Base-by-base conservation (phyloP, 2,797 vertebrate genomes). In the Epinephelus coioides region DNA sequence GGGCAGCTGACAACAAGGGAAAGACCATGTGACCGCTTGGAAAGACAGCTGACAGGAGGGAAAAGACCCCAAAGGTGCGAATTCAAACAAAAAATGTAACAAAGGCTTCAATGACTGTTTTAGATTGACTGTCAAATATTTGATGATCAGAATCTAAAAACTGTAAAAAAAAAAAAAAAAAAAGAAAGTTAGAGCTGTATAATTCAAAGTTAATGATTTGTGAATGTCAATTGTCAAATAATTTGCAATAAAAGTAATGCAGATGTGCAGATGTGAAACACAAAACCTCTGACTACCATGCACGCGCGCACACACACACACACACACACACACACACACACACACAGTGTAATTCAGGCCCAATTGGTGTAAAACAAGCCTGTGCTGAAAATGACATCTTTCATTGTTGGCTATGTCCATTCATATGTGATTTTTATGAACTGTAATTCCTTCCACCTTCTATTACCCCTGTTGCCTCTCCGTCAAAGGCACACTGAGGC, bases 391-490 rank as follows among this genome's bases (percentile, higher is more conserved):
- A 84, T 60, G 84, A 87, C 78, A 86, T 89, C 60, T 68, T 84
- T 89, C 84, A 86, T 82, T 73, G 95, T 95, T 95, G 94, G 94
- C 95, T 94, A 94, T 96, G 76, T 95, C 95, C 95, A 96, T 97
- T 95, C 92, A 92, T 64, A 91, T 69, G 95, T 97, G 97, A 97
- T 97, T 98, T 89, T 97, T 97, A 97, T 97, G 97, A 97, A 97
- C 95, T 97, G 95, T 97, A 97, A 98, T 97, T 97, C 96, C 96
- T 78, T 96, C 94, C 95, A 97, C 96, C 96, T 97, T 95, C 96
- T 95, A 97, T 98, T 98, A 97, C 96, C 95, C 93, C 94, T 92
- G 96, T 94, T 96, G 95, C 94, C 97, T 96, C 95, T 98, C 97
- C 94, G 95, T 99, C 97, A 98, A 95, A 95, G 84, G 95, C 96